Conservation (phyloP, 2,113 vertebrate species). For the Connochaetes taurinus region DNA sequence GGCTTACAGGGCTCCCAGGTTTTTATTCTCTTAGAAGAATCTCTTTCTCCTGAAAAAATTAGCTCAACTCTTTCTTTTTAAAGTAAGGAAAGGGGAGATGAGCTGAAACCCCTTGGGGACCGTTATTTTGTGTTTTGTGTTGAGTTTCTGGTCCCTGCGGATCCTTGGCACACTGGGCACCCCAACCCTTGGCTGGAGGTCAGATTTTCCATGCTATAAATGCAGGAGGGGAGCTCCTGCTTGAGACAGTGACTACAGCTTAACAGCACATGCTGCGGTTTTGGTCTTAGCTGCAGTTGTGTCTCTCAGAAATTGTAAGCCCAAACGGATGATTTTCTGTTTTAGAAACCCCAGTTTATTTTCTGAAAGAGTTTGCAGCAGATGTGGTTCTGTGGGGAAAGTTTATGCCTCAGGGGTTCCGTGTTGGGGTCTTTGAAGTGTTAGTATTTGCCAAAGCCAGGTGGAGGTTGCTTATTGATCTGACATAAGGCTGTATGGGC, state of each 20-base stretch:
- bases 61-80: not conserved
- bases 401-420: not conserved
- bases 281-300: not conserved
- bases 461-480: not conserved
- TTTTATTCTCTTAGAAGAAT: not conserved
- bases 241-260: not conserved
- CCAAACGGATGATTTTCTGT: not conserved
- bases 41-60: not conserved
- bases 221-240: not conserved
- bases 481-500: not conserved
- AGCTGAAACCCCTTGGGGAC: not conserved
- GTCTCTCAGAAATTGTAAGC: not conserved
- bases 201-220: not conserved
- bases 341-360: not conserved
- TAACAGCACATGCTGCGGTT: not conserved
- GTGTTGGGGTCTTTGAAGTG: not conserved
- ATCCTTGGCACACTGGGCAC: accelerated
- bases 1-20: not conserved
- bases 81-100: not conserved
- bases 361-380: not conserved
- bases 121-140: not conserved
- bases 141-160: not conserved
- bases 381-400: not conserved
- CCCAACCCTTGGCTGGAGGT: accelerated
- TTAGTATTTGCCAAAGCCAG: not conserved